These are phyloP conservation scores for Amphimallon solstitiale DNA, from an alignment of 2,888 invertebrate genomes.

Conservation along the genomic window DNA sequence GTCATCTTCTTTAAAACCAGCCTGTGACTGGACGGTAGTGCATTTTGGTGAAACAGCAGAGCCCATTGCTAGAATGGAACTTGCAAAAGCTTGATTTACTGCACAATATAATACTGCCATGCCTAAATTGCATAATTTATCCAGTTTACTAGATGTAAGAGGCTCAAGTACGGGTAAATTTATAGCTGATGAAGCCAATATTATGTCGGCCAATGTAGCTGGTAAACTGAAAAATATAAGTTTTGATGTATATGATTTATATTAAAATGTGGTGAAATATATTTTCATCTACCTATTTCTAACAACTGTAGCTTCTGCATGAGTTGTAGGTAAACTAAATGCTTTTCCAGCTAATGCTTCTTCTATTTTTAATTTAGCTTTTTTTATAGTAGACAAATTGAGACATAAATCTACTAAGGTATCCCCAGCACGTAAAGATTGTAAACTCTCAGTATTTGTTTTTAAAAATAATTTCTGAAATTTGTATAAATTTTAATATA, in stretches of 20 bases:
- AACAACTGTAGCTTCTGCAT: constrained; percentile 78
- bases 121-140: constrained; percentile 82
- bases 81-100: constrained; percentile 75
- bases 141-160: constrained; percentile 82
- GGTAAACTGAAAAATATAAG: constrained; percentile 69
- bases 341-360: constrained; percentile 74
- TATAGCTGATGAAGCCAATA: constrained; percentile 83
- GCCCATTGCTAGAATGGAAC: constrained; percentile 69
- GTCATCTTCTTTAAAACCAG: constrained; percentile 72
- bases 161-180: constrained; percentile 90
- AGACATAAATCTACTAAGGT: constrained; percentile 84
- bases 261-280: not conserved
- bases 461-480: constrained; percentile 79
- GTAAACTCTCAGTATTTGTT: constrained; percentile 81
- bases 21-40: constrained; percentile 59
- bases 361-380: constrained; percentile 71
- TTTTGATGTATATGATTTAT: not conserved
- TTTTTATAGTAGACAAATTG: constrained; percentile 75
- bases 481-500: no score
- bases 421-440: constrained; percentile 84
- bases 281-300: constrained; percentile 68
- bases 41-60: constrained; percentile 70
- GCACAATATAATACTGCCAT: constrained; percentile 87
- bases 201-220: constrained; percentile 84
- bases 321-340: constrained; percentile 73